Conservation (phyloP, 2,797 vertebrate genomes). For the Hyperoplus immaculatus region DNA sequence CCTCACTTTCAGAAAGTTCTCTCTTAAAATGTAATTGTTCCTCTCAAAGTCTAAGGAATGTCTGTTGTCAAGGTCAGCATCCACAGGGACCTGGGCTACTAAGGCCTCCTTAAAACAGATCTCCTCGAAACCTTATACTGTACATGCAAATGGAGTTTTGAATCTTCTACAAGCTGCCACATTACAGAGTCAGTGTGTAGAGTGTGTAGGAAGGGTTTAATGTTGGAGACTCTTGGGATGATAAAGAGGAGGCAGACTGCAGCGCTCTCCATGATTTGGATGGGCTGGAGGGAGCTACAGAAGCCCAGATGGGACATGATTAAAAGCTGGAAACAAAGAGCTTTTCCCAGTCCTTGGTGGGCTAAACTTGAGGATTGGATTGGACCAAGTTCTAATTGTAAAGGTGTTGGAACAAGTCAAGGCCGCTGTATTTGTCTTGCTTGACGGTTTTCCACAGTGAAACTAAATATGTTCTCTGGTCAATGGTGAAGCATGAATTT, state of each 20-base stretch:
- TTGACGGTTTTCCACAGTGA: slow-evolving; percentile 26
- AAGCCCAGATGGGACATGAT: slow-evolving; percentile 62
- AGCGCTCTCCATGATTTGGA: slow-evolving; percentile 41
- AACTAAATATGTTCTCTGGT: background rate
- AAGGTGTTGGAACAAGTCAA: slow-evolving; percentile 46
- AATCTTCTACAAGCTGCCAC: slow-evolving; percentile 19
- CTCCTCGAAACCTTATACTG: no score
- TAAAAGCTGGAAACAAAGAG: slow-evolving; percentile 55
- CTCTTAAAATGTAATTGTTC: background rate
- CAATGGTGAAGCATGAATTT: background rate
- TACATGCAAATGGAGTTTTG: background rate
- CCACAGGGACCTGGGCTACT: background rate
- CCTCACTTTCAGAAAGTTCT: slow-evolving; percentile 2
- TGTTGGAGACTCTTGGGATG: slow-evolving; percentile 32
- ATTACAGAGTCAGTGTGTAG: background rate
- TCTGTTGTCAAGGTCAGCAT: background rate
- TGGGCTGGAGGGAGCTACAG: slow-evolving; percentile 24
- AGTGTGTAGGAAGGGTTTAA: slow-evolving; percentile 39
- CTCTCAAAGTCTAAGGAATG: slow-evolving; percentile 1
- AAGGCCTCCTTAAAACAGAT: no score
- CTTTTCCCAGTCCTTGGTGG: slow-evolving; percentile 36
- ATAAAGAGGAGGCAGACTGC: slow-evolving; percentile 35
- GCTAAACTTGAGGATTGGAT: slow-evolving; percentile 32
- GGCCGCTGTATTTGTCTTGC: slow-evolving; percentile 40
- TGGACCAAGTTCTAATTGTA: slow-evolving; percentile 32